A percentile compares a stretch with the other conserved stretches of the same genome.
Conservation (phyloP, 2,113 vertebrate species). For the Malurus alboscapulatus region DNA sequence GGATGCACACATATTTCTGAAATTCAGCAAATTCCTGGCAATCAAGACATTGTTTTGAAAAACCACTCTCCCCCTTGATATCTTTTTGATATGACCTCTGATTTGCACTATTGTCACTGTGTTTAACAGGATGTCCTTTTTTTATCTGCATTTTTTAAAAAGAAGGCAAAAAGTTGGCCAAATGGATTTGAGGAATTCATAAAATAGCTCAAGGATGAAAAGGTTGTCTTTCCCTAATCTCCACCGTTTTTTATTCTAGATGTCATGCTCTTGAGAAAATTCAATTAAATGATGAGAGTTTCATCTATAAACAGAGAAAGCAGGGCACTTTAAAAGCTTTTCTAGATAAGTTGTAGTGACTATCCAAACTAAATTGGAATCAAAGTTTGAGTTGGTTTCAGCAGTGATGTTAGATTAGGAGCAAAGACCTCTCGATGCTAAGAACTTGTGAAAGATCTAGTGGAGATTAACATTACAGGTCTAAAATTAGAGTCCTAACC, state of each 20-base stretch:
- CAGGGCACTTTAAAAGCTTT: background rate
- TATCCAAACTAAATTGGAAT: background rate
- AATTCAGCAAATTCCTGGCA: background rate
- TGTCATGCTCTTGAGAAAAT: background rate
- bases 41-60: background rate
- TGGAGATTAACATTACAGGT: background rate
- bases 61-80: background rate
- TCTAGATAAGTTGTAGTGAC: background rate
- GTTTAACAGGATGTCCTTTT: background rate
- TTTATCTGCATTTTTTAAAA: background rate
- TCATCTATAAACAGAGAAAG: background rate
- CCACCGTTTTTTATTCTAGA: background rate
- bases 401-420: background rate
- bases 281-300: background rate
- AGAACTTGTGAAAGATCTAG: background rate
- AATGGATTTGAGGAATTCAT: background rate
- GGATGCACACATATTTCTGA: background rate
- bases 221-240: background rate
- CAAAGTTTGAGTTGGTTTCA: background rate
- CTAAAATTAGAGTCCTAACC: background rate
- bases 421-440: background rate
- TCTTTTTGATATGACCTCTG: background rate
- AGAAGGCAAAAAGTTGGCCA: background rate
- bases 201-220: background rate
- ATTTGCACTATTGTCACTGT: background rate